These are phyloP conservation scores for Drosophila seclusa DNA, from an alignment of 2,888 invertebrate species.

Conservation along the genomic window DNA sequence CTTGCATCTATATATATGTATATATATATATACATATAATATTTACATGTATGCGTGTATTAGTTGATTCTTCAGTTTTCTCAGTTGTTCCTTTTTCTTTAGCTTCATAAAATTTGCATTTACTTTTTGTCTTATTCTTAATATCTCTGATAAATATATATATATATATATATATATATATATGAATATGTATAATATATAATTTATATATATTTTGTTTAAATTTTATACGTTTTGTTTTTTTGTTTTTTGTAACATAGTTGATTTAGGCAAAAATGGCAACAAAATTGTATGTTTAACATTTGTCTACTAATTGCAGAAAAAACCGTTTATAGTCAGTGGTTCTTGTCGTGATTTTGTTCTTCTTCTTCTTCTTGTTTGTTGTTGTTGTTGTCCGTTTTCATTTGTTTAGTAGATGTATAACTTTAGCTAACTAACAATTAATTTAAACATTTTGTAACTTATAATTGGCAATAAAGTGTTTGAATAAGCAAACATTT, in stretches of 20 bases:
- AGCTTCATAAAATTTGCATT: conserved; percentile 54
- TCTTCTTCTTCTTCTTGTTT: conserved; percentile 14
- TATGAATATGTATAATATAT: conserved; percentile 30
- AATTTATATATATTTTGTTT: conserved; percentile 33
- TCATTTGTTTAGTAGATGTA: conserved; percentile 67
- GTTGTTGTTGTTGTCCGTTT: conserved; percentile 31
- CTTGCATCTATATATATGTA: conserved; percentile 41
- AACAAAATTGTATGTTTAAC: conserved; percentile 83
- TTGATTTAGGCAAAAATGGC: conserved; percentile 85
- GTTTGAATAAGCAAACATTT: conserved; percentile 78
- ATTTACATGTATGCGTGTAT: conserved; percentile 46
- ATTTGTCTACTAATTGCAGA: conserved; percentile 74
- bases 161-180: conserved; percentile 35
- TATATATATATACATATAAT: conserved; percentile 32
- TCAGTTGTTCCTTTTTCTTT: conserved; percentile 30
- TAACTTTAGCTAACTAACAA: conserved; percentile 79
- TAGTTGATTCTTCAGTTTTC: conserved; percentile 54
- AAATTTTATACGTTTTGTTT: conserved; percentile 50
- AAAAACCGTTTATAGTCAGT: conserved; percentile 72
- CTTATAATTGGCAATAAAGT: conserved; percentile 78
- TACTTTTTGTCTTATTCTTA: conserved; percentile 33
- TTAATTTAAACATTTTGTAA: conserved; percentile 78
- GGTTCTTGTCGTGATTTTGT: conserved; percentile 48
- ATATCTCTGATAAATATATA: conserved; percentile 68
- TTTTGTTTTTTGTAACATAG: conserved; percentile 82